Conservation (phyloP, 2,888 invertebrate species). For the Scaptomyza polygonia region DNA sequence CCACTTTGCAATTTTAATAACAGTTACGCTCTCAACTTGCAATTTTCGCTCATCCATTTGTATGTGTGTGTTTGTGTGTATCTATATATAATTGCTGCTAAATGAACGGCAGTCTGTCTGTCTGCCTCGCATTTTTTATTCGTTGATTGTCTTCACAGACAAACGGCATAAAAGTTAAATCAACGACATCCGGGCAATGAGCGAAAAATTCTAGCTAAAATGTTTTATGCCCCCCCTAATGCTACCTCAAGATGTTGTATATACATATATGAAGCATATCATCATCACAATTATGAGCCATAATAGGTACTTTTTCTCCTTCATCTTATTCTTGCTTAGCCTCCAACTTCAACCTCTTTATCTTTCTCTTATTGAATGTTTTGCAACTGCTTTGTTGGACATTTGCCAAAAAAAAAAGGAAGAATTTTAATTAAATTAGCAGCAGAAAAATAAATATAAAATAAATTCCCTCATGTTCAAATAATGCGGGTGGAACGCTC, state of each 20-base stretch:
- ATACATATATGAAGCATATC: slow-evolving; percentile 2
- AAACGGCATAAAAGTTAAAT: slow-evolving; percentile 57
- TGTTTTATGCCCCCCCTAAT: slow-evolving; percentile 23
- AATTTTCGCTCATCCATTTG: not conserved
- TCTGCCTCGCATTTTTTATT: slow-evolving; percentile 25
- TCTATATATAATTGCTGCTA: slow-evolving; percentile 24
- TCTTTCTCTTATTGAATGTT: slow-evolving; percentile 4
- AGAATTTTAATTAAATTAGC: slow-evolving; percentile 74
- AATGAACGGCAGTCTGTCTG: slow-evolving; percentile 46
- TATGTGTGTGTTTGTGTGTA: not conserved
- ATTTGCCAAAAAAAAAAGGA: slow-evolving; percentile 63
- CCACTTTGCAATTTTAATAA: slow-evolving; percentile 20
- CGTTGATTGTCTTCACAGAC: slow-evolving; percentile 79
- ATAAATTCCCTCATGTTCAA: slow-evolving; percentile 2
- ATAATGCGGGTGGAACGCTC: slow-evolving; percentile 24
- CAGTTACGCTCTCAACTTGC: slow-evolving; percentile 2
- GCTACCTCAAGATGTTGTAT: slow-evolving; percentile 15
- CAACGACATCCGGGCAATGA: slow-evolving; percentile 74
- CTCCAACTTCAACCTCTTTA: not conserved
- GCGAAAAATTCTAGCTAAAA: slow-evolving; percentile 47
- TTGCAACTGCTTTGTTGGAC: slow-evolving; percentile 46
- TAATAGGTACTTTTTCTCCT: slow-evolving; percentile 10
- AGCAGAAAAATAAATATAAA: slow-evolving; percentile 20
- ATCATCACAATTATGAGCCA: slow-evolving; percentile 24
- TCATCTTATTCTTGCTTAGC: not conserved